Conservation (phyloP, 2,888 invertebrate genomes). For the Iselma pallidipennis region DNA sequence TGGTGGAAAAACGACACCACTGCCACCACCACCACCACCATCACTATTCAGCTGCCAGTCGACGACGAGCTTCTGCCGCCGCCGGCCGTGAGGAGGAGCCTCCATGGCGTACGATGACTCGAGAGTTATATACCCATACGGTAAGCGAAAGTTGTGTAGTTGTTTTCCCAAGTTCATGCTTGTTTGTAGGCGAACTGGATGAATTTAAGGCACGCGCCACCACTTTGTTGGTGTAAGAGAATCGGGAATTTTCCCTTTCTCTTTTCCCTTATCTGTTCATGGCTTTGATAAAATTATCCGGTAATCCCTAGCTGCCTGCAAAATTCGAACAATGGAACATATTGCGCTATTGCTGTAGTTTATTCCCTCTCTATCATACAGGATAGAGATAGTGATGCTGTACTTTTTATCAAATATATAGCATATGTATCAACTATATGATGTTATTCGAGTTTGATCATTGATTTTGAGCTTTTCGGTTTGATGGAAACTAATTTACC, state of each 20-base stretch:
- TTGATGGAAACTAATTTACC: slow-evolving; percentile 1
- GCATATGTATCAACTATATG: neutral
- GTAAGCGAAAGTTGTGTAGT: slow-evolving; percentile 35
- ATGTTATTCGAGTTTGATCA: neutral
- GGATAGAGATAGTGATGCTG: neutral
- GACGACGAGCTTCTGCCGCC: slow-evolving; percentile 9
- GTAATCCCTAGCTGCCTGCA: neutral
- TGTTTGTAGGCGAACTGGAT: slow-evolving; percentile 30
- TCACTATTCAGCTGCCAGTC: slow-evolving; percentile 5
- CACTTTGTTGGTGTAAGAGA: neutral
- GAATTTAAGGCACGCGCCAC: neutral
- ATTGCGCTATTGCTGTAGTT: neutral
- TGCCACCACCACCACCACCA: neutral
- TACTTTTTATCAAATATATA: neutral
- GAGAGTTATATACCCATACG: slow-evolving; percentile 50
- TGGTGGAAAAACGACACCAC: neutral
- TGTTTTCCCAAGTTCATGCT: neutral
- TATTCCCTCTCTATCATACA: neutral
- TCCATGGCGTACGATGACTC: slow-evolving; percentile 41
- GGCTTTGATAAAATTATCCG: neutral
- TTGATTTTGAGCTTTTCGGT: slow-evolving; percentile 3
- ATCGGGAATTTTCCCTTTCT: neutral
- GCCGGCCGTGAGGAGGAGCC: slow-evolving; percentile 4
- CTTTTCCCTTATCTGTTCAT: neutral
- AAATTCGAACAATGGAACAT: neutral